Evolutionary conservation across 2,888 invertebrate genomes (phyloP).

Genomic region (Phengaris arion): DNA sequence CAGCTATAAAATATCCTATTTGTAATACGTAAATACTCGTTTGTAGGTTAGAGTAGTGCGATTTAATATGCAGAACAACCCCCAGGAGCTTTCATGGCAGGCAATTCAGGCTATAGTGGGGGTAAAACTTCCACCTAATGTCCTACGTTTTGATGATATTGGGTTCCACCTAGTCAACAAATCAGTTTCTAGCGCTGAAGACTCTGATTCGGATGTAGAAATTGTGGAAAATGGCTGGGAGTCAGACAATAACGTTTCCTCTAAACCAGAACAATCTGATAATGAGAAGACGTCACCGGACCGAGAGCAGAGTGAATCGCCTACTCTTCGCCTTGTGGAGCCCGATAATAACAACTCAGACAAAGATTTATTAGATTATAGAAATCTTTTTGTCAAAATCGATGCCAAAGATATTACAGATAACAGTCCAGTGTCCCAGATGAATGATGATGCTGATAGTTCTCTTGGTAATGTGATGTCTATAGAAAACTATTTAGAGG

Average conservation of each 20-base stretch:
- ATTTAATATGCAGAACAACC: slow-evolving; percentile 80
- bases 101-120: slow-evolving; percentile 79
- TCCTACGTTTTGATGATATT: slow-evolving; percentile 77
- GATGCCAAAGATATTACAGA: slow-evolving; percentile 67
- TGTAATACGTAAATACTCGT: slow-evolving; percentile 72
- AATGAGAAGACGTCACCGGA: slow-evolving; percentile 71
- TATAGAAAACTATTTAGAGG: slow-evolving; percentile 76
- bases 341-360: slow-evolving; percentile 71
- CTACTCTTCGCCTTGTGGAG: slow-evolving; percentile 70
- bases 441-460: slow-evolving; percentile 69
- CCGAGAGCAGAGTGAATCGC: slow-evolving; percentile 69
- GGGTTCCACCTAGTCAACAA: slow-evolving; percentile 74
- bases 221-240: slow-evolving; percentile 77
- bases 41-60: slow-evolving; percentile 80
- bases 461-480: slow-evolving; percentile 76
- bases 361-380: slow-evolving; percentile 65
- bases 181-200: slow-evolving; percentile 69
- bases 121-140: slow-evolving; percentile 77
- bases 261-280: slow-evolving; percentile 71
- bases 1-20: slow-evolving; percentile 40
- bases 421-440: slow-evolving; percentile 58
- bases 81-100: slow-evolving; percentile 81
- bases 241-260: slow-evolving; percentile 72
- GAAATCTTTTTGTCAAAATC: slow-evolving; percentile 65
- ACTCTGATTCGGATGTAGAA: slow-evolving; percentile 77